These are phyloP conservation scores for Brevimyrus niger DNA, from an alignment of 2,113 vertebrate genomes.

Conservation along the genomic window DNA sequence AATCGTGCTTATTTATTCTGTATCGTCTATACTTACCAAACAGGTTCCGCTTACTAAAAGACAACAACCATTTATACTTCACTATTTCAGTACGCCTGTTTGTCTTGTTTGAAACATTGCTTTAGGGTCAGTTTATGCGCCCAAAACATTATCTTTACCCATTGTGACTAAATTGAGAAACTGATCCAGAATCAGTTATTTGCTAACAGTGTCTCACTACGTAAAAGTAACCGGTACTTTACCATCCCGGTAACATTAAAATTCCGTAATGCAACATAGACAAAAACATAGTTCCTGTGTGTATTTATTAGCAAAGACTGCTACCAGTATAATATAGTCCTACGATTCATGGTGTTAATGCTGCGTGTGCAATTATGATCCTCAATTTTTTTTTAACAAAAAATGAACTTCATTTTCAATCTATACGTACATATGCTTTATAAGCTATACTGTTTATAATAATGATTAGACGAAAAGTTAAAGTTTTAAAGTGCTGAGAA, in stretches of 20 bases:
- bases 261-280: neutral
- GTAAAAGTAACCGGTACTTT: neutral
- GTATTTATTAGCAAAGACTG: neutral
- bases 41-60: neutral
- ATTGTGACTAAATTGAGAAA: neutral
- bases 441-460: neutral
- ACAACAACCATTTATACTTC: constrained; percentile 5
- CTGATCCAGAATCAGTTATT: neutral
- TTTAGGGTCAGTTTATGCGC: neutral
- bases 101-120: neutral
- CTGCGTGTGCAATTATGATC: neutral
- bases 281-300: neutral
- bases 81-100: neutral
- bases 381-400: neutral
- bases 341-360: neutral
- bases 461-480: neutral
- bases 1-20: neutral
- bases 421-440: neutral
- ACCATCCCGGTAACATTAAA: neutral
- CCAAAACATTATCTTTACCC: neutral
- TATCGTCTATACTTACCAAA: neutral
- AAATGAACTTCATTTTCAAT: neutral
- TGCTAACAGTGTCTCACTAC: neutral
- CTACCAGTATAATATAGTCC: neutral
- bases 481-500: neutral